phyloP scores from a whole-genome alignment of 2,113 vertebrate genomes.

The Stegostoma tigrinum region DNA sequence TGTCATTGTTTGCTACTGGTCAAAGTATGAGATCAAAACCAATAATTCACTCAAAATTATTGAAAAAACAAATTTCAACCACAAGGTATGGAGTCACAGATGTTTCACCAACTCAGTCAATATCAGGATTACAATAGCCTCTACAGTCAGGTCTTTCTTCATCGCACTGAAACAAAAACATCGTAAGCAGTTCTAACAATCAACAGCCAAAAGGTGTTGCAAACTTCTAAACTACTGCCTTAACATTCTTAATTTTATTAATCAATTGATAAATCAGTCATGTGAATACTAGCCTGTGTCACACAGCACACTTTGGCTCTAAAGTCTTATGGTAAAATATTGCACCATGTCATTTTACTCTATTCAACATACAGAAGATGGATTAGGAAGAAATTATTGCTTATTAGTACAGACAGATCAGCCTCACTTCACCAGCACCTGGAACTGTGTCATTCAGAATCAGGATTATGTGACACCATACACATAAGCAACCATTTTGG shows the following conservation, averaged over 20 bases:
- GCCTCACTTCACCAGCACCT: not conserved
- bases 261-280: not conserved
- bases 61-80: not conserved
- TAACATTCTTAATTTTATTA: not conserved
- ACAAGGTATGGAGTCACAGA: not conserved
- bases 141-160: not conserved
- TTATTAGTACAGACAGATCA: not conserved
- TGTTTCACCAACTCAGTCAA: not conserved
- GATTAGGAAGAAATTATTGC: not conserved
- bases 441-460: not conserved
- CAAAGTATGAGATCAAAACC: not conserved
- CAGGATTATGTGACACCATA: not conserved
- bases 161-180: not conserved
- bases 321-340: not conserved
- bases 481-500: not conserved
- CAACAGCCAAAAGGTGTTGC: not conserved
- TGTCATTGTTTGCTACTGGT: too few species aligned
- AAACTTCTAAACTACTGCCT: not conserved
- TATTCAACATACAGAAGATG: not conserved
- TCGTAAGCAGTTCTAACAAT: not conserved
- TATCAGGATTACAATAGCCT: not conserved
- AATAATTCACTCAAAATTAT: not conserved
- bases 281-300: not conserved
- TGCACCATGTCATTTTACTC: too few species aligned
- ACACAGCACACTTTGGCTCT: not conserved